Base-by-base conservation (phyloP, 2,113 vertebrate species). In the Antechinus stuartii region DNA sequence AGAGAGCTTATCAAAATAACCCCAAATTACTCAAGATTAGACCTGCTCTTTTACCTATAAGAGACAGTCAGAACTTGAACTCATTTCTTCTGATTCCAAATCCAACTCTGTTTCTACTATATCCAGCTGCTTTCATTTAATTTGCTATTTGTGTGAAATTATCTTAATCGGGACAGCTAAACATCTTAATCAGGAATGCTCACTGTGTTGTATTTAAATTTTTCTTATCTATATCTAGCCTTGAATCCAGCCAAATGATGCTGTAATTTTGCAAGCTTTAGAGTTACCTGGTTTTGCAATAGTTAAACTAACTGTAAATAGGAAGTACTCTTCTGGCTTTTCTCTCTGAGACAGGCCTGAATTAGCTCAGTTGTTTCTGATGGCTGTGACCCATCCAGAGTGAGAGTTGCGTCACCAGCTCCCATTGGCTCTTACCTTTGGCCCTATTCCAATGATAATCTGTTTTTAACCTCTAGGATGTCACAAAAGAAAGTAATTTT, bases 401-500 rank as follows among this genome's bases (percentile, higher is more conserved):
- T 55, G 47, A 94, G 94, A 93, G 55, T 53, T 54, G 27, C 57
- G 53, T 76, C 93, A 94, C 47, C 92, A 50, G 57, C 25, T 93
- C 54, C 89, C 61, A 30, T 4, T 26, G 76, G 23, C 56, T 68
- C 76, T 93, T 84, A 90, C n/a, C 46, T 91, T 91, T 95, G 93
- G 93, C 49, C 57, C 68, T 24, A 90, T 92, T 50, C 68, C 53
- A 30, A 68, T 53, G 46, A 95, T 95, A 94, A 10, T 93, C 54
- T 35, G 95, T 95, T 30, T 57, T 94, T 95, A 49, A 56, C 19
- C 94, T 96, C 53, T 93, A 47, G 90, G 55, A 68, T 95, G 90
- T 91, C 90, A 97, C 91, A 30, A 96, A 26, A 93, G 50, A 91
- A 95, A 95, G 8, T 14, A 54, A 95, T 57, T 95, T 92, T 24